A percentile compares a stretch with the other conserved stretches of the same genome.
Conservation (phyloP, 2,113 vertebrate species). For the Nycticorax nycticorax region DNA sequence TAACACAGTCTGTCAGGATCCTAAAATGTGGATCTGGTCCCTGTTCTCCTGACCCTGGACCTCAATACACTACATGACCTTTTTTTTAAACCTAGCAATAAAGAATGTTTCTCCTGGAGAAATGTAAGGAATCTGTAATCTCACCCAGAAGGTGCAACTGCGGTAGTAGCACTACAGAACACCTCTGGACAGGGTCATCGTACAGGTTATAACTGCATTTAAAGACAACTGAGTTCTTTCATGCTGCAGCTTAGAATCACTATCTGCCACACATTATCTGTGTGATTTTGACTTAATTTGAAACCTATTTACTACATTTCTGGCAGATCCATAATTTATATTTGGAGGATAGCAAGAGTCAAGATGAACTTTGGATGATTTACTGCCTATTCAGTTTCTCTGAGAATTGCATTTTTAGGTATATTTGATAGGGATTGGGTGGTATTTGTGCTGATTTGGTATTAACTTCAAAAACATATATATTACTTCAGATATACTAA, state of each 20-base stretch:
- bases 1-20: neutral
- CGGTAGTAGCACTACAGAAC: neutral
- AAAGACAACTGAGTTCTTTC: neutral
- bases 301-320: neutral
- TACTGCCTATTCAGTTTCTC: neutral
- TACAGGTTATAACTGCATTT: neutral
- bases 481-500: neutral
- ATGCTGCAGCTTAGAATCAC: neutral
- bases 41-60: neutral
- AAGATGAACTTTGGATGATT: neutral
- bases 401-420: neutral
- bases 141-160: neutral
- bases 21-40: neutral
- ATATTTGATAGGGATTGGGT: neutral
- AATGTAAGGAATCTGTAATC: neutral
- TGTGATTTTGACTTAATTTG: neutral
- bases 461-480: neutral
- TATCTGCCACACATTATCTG: neutral
- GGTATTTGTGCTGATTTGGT: neutral
- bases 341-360: neutral
- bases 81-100: neutral
- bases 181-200: neutral
- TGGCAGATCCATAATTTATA: neutral
- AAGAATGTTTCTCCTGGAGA: neutral
- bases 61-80: neutral